Conservation (phyloP, 2,797 vertebrate species). For the Xenopus petersii region DNA sequence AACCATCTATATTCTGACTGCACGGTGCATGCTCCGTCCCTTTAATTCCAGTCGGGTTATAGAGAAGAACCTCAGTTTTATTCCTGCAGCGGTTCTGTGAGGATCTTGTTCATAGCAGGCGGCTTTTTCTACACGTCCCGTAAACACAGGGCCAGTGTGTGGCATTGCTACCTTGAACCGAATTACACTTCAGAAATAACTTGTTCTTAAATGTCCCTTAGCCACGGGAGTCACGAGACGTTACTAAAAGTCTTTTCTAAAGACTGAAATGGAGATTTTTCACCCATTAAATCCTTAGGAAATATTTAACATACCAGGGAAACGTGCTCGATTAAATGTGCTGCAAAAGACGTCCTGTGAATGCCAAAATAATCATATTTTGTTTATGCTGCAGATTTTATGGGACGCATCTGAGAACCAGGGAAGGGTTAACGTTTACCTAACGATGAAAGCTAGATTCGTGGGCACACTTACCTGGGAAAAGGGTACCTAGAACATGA, state of each 20-base stretch:
- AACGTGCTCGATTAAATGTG: no score
- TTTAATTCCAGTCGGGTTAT: slow-evolving; percentile 36
- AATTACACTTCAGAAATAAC: slow-evolving; percentile 32
- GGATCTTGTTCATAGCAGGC: slow-evolving; percentile 29
- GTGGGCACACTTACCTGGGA: no score
- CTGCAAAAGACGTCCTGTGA: no score
- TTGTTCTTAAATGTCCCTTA: slow-evolving; percentile 32
- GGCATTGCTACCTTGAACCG: slow-evolving; percentile 24
- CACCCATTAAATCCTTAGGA: no score
- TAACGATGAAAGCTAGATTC: no score
- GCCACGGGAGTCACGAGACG: neutral
- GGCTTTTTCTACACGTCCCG: slow-evolving; percentile 35
- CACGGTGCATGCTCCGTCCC: slow-evolving; percentile 4
- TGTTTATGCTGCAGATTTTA: no score
- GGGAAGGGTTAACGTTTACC: no score
- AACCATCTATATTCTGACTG: neutral
- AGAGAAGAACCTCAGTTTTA: slow-evolving; percentile 33
- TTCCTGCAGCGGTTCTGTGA: slow-evolving; percentile 5
- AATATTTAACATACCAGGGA: no score
- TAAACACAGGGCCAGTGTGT: slow-evolving; percentile 44
- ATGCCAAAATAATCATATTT: no score
- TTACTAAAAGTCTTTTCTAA: neutral
- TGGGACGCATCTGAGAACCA: no score
- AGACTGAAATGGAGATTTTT: no score
- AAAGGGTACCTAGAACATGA: no score